Base-by-base conservation (phyloP, 2,888 invertebrate species). In the Brachyopa scutellaris region DNA sequence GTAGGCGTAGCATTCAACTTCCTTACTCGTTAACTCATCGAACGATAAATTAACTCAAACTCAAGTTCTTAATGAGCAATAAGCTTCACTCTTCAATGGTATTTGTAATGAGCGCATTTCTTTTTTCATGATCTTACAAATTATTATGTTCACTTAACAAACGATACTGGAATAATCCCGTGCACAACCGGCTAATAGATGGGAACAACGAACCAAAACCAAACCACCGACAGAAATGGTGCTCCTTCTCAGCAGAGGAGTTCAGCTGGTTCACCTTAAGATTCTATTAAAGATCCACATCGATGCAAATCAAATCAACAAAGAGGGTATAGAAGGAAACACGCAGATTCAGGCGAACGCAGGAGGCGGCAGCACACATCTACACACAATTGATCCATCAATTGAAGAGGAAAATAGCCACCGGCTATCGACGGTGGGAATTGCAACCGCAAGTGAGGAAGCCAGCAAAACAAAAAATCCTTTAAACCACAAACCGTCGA, bases 401-500 rank as follows among this genome's bases (percentile, higher is more conserved):
- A 80, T 80, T 67, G 55, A 55, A 67, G 15, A 66, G 45, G 67
- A 74, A 70, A 78, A 73, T 36, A 78, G 72, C 78, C 78, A 36
- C 21, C 62, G 55, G 78, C 66, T 72, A 57, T 72, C 23, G 72
- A 73, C 45, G 78, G 67, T 73, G 83, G 78, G 78, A 83, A 78
- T 67, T 62, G 83, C 83, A 77, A 78, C 83, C 77, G 77, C 77
- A 82, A 83, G 64, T 83, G 66, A 73, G 62, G 83, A 69, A 73
- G 83, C 70, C 70, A 53, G 36, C 33, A 69, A 47, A 33, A 15
- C 26, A n/a, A n/a, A n/a, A n/a, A 49, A 47, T 53, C 38, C 49
- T 33, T 59, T 17, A 57, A 69, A 70, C 69, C 70, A 26, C 73
- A 67, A 38, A 21, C 61, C 38, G 29, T 19, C 8, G 59, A 47